phyloP scores from a whole-genome alignment of 2,113 vertebrate genomes.

The Stomatorhinus ivindoensis region DNA sequence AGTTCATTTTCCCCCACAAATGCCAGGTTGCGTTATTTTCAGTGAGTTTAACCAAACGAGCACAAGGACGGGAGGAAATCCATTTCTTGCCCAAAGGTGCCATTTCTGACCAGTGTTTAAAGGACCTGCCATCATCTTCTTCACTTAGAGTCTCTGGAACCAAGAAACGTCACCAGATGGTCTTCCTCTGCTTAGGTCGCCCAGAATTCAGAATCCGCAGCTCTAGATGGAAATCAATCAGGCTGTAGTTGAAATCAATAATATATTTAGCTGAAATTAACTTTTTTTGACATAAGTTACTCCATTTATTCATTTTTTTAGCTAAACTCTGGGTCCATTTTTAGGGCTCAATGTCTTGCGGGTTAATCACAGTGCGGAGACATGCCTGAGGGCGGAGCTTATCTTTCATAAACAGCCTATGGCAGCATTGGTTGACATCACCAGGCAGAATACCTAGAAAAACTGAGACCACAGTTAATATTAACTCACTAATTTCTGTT shows the following conservation, averaged over 20 bases:
- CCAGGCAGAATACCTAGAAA: background rate
- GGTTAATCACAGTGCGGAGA: background rate
- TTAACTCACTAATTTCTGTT: background rate
- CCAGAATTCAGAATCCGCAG: background rate
- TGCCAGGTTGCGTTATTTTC: background rate
- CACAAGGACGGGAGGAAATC: background rate
- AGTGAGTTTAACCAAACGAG: background rate
- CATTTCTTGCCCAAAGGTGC: background rate
- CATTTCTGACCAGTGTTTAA: background rate
- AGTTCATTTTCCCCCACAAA: background rate
- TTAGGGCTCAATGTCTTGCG: background rate
- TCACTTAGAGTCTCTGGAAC: background rate
- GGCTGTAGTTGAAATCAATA: slow-evolving; percentile 4
- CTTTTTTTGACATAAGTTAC: background rate
- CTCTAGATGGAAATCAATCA: background rate
- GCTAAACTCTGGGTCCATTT: background rate
- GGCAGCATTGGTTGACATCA: background rate
- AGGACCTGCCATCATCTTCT: background rate
- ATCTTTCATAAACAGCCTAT: background rate
- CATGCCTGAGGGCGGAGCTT: background rate
- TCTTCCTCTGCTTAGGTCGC: background rate
- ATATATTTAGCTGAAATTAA: background rate
- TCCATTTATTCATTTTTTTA: background rate
- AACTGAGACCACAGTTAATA: background rate
- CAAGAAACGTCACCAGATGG: background rate